These are phyloP conservation scores for Schizopygopsis pylzovi DNA, from an alignment of 2,797 vertebrate genomes.

Conservation along the genomic window DNA sequence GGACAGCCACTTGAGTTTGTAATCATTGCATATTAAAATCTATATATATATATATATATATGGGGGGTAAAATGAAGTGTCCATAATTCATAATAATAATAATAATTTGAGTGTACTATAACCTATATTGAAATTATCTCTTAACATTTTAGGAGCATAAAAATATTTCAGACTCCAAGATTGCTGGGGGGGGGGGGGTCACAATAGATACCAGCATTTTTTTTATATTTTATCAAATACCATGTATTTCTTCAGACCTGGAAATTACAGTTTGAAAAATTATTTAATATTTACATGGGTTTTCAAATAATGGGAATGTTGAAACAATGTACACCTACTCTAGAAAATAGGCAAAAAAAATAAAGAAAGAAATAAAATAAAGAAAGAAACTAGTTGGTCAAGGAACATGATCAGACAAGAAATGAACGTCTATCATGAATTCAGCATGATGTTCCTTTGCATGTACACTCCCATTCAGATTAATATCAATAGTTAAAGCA, in stretches of 20 bases:
- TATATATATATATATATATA: too few relatives aligned
- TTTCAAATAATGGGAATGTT: neutral
- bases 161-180: neutral
- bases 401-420: neutral
- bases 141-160: neutral
- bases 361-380: fast-evolving
- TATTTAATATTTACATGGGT: neutral
- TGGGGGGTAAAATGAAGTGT: too few relatives aligned
- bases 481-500: constrained; percentile 1
- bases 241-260: neutral
- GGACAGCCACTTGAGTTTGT: neutral
- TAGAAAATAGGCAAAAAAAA: neutral
- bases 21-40: neutral
- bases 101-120: neutral
- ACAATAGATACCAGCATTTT: neutral
- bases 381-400: neutral
- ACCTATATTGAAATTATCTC: neutral
- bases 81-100: neutral
- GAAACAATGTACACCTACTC: neutral
- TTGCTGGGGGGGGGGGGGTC: too few relatives aligned
- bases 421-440: neutral
- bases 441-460: neutral
- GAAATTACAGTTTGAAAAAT: neutral
- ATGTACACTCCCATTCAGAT: neutral
- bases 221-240: neutral